These are phyloP conservation scores for Tachysurus vachellii DNA, from an alignment of 2,113 vertebrate genomes.

Conservation along the genomic window DNA sequence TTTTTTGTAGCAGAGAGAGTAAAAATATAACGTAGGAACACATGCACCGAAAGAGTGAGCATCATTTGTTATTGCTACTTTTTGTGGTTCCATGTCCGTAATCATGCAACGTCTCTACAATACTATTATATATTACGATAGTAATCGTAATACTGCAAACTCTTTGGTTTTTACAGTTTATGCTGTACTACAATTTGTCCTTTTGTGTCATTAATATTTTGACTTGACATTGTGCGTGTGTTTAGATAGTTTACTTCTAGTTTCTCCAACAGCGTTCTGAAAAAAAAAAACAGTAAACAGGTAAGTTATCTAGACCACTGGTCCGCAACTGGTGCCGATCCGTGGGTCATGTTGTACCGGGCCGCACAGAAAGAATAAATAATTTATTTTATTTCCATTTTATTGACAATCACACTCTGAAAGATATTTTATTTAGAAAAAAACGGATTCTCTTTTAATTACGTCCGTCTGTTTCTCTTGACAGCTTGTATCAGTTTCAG, in stretches of 20 bases:
- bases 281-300: background rate
- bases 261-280: background rate
- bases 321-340: no score
- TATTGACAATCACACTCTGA: no score
- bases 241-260: background rate
- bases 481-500: no score
- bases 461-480: no score
- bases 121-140: background rate
- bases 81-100: background rate
- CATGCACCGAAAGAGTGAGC: background rate
- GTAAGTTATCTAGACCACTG: no score
- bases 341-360: no score
- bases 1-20: no score
- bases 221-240: background rate
- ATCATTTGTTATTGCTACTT: background rate
- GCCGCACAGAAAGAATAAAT: no score
- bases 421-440: no score
- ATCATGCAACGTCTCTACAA: background rate
- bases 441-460: no score
- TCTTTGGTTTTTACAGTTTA: background rate
- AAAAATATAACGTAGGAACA: background rate
- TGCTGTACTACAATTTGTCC: background rate
- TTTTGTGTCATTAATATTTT: background rate
- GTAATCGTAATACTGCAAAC: background rate
- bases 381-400: no score